Conservation (phyloP, 2,113 vertebrate genomes). For the Callorhinus ursinus region DNA sequence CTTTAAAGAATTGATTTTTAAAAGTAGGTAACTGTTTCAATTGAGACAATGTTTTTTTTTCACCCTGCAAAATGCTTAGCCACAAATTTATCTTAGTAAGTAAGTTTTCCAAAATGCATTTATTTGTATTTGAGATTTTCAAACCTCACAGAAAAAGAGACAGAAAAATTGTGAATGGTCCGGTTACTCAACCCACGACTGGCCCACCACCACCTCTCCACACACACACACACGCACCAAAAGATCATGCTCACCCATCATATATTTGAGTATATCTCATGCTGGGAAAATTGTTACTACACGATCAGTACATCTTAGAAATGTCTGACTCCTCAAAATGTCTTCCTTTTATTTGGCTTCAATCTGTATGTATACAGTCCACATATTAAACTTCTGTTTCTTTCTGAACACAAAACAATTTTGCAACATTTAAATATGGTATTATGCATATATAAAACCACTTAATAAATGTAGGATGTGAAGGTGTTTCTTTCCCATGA, state of each 20-base stretch:
- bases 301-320: background rate
- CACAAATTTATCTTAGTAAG: background rate
- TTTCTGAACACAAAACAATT: background rate
- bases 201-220: background rate
- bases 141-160: background rate
- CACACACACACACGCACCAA: background rate
- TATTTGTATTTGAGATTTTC: background rate
- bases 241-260: accelerated
- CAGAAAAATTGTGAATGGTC: background rate
- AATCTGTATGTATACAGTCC: background rate
- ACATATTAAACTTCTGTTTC: background rate
- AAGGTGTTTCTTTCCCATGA: background rate
- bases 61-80: background rate
- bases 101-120: background rate
- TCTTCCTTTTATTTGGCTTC: background rate
- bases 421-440: background rate
- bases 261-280: no score
- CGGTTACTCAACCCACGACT: accelerated
- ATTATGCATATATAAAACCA: background rate
- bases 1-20: background rate
- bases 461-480: background rate
- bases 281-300: background rate
- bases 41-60: background rate
- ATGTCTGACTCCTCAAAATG: background rate
- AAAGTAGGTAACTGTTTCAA: background rate